Percentiles rank a stretch among this genome's conserved stretches.
These are phyloP conservation scores for Amphiprion percula DNA, from an alignment of 2,113 vertebrate species.

Conservation along the genomic window DNA sequence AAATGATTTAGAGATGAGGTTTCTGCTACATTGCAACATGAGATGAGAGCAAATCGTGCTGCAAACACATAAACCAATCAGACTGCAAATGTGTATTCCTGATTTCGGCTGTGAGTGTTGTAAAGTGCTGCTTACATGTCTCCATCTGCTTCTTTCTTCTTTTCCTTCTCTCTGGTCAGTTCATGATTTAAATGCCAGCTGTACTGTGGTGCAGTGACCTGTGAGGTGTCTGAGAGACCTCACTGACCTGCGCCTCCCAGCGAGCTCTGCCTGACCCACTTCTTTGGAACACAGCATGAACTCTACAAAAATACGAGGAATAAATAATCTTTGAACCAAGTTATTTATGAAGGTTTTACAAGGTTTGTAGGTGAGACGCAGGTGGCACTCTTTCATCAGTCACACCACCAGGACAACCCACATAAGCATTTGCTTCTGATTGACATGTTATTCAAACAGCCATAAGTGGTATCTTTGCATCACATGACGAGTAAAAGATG, in stretches of 20 bases:
- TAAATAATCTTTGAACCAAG: neutral
- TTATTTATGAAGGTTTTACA: neutral
- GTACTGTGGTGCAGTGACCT: conserved; percentile 50
- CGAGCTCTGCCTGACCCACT: conserved; percentile 28
- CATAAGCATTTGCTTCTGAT: neutral
- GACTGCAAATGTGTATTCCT: neutral
- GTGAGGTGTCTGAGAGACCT: conserved; percentile 29
- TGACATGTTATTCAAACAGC: neutral
- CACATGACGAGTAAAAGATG: neutral
- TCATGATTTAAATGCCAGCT: conserved; percentile 50
- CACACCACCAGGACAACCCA: neutral
- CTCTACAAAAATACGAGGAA: neutral
- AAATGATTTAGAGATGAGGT: neutral
- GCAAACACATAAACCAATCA: neutral
- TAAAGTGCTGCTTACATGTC: neutral
- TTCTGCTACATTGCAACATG: neutral
- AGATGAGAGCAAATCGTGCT: neutral
- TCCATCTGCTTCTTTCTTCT: conserved; percentile 1
- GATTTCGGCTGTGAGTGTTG: neutral
- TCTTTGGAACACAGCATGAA: conserved; percentile 3
- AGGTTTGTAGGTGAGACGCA: neutral
- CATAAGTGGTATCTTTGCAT: neutral
- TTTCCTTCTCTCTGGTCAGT: conserved; percentile 19
- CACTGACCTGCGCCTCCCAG: conserved; percentile 11
- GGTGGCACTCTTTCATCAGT: neutral